Conservation (phyloP, 2,888 invertebrate species). For the Hesperia comma region DNA sequence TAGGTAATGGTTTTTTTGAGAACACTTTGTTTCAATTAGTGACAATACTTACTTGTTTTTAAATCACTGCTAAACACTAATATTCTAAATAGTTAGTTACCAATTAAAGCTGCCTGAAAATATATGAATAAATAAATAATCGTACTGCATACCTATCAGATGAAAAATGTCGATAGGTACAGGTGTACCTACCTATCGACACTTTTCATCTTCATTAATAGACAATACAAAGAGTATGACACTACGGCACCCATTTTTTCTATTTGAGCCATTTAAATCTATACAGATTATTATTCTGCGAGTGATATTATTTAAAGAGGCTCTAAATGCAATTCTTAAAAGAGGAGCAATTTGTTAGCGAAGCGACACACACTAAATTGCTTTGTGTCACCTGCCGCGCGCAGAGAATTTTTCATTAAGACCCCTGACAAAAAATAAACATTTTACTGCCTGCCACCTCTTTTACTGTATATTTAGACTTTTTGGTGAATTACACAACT, state of each 20-base stretch:
- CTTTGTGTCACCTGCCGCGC: conserved; percentile 47
- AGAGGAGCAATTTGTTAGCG: conserved; percentile 11
- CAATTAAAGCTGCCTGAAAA: too few species aligned
- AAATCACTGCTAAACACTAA: too few species aligned
- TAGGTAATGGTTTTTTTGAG: too few species aligned
- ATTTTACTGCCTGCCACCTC: conserved; percentile 6
- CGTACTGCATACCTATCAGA: too few species aligned
- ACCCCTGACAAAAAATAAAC: conserved; percentile 35
- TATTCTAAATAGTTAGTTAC: too few species aligned
- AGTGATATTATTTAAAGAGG: neutral
- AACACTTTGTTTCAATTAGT: too few species aligned
- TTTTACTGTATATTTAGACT: neutral
- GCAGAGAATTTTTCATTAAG: conserved; percentile 58
- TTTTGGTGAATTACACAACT: conserved; percentile 22
- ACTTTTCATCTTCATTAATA: too few species aligned
- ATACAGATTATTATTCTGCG: neutral
- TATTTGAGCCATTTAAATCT: neutral
- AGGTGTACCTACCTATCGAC: too few species aligned
- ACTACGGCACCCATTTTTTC: neutral
- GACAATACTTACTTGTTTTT: too few species aligned
- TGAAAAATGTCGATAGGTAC: too few species aligned
- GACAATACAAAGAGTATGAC: too few species aligned
- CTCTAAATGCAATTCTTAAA: conserved; percentile 17
- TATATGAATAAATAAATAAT: too few species aligned
- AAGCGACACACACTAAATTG: conserved; percentile 44